Evolutionary conservation across 2,888 invertebrate species (phyloP).

Genomic region (Pimpla rufipes): DNA sequence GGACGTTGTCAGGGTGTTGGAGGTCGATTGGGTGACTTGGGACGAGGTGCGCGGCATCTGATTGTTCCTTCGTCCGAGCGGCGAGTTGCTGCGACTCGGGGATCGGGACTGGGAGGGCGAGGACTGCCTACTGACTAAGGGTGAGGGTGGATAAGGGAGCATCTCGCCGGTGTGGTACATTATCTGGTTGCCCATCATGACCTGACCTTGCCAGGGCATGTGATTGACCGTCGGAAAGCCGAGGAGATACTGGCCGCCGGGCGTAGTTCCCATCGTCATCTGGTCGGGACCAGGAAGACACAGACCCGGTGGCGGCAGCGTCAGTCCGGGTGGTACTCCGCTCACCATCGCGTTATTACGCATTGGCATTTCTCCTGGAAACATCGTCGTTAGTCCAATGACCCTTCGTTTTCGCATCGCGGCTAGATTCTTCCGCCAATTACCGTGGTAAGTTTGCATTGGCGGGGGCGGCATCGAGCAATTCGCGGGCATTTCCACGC

Average conservation of each 20-base stretch:
- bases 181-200: constrained; percentile 81
- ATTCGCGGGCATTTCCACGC: constrained; percentile 77
- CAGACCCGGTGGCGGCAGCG: constrained; percentile 82
- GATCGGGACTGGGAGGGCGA: constrained; percentile 91
- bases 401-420: constrained; percentile 36
- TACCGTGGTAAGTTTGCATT: constrained; percentile 83
- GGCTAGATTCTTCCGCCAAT: constrained; percentile 52
- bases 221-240: constrained; percentile 82
- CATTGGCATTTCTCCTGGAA: constrained; percentile 80
- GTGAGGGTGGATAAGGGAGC: constrained; percentile 88
- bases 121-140: constrained; percentile 90
- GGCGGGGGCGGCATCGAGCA: constrained; percentile 82
- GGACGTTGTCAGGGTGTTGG: constrained; percentile 79
- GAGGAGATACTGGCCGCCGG: constrained; percentile 79
- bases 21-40: constrained; percentile 78
- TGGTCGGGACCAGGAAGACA: constrained; percentile 82
- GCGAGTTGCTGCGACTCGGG: constrained; percentile 84
- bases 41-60: constrained; percentile 85
- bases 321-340: constrained; percentile 81
- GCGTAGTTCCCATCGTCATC: constrained; percentile 77
- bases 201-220: constrained; percentile 83
- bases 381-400: constrained; percentile 57
- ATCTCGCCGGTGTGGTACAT: constrained; percentile 82
- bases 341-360: constrained; percentile 80
- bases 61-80: constrained; percentile 81